These are phyloP conservation scores for Amorpha juglandis DNA, from an alignment of 2,888 invertebrate species.

Conservation along the genomic window DNA sequence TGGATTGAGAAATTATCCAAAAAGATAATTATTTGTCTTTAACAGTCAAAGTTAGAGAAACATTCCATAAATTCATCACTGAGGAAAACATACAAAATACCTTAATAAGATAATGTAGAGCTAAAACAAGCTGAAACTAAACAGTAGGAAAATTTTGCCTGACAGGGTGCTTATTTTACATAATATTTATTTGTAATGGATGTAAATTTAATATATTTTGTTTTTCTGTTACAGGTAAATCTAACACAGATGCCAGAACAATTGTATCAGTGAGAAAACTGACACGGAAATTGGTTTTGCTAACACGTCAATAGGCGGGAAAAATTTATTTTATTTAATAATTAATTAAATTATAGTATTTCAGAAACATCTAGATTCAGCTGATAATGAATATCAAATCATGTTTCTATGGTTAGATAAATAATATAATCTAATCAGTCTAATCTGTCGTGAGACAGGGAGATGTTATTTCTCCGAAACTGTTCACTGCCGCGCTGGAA, in stretches of 20 bases:
- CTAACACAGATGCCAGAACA: background rate
- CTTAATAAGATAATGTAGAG: background rate
- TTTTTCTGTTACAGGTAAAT: constrained; percentile 6
- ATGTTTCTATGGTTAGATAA: too few species aligned
- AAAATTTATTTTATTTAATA: background rate
- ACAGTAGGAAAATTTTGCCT: background rate
- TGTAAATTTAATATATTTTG: background rate
- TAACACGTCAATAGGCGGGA: background rate
- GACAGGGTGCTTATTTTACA: background rate
- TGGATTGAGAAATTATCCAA: background rate
- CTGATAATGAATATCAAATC: too few species aligned
- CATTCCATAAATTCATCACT: background rate
- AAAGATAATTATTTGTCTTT: too few species aligned
- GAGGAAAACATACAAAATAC: background rate
- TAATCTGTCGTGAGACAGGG: too few species aligned
- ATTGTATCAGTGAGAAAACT: background rate
- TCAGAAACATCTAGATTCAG: too few species aligned
- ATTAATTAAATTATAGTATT: too few species aligned
- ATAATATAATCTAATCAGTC: too few species aligned
- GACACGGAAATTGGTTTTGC: background rate
- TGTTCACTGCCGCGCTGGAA: too few species aligned
- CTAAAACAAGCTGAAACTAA: background rate
- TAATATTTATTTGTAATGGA: background rate
- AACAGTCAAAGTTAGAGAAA: too few species aligned
- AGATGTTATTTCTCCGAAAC: too few species aligned